Evolutionary conservation across 2,797 vertebrate species (phyloP), one percentile per base, ranked within the genome.

Genomic region (Kryptopterus vitreolus): DNA sequence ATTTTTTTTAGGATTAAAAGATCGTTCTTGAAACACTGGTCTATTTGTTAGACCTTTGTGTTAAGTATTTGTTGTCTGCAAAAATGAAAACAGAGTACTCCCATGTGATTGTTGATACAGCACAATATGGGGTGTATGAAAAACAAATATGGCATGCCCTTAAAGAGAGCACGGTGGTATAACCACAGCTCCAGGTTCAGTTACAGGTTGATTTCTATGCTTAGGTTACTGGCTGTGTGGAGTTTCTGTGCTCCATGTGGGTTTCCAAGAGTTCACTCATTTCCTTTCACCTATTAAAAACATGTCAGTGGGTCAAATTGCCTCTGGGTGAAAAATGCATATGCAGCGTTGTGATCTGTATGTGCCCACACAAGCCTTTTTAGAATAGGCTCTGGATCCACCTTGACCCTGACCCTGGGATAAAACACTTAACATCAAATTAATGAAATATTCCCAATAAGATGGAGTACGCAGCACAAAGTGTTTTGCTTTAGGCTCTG

Each of bases 381-480:
- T 48, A 69, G 24, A 16, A 69, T 69, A 20, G 11, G 31, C 31
- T 63, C 29, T 20, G 31, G 61, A 22, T 35, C 33, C 62, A 63
- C 18, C 20, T 20, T 63, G 62, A 66, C 13, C 15, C 8, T 70
- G 46, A 31, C 46, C 16, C n/a, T n/a, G 33, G 29, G 16, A 71
- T 71, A 71, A 71, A 71, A 26, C 7, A 20, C 8, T 50, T 6
- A 50, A 71, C 4, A 33, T 22, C 31, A 16, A 13, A 31, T 70
- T 20, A 5, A 70, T 52, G 3, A 70, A 70, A 87, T 88, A 89
- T 86, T 85, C 82, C 69, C 87, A 85, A 83, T 76, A 81, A 86
- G 84, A 86, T 12, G 73, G 61, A 77, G 87, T 87, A 92, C 92
- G 89, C 88, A 90, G 91, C 89, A 91, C 87, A 82, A 84, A 52